phyloP scores from a whole-genome alignment of 2,797 vertebrate species.

The Catostomus latipinnis region DNA sequence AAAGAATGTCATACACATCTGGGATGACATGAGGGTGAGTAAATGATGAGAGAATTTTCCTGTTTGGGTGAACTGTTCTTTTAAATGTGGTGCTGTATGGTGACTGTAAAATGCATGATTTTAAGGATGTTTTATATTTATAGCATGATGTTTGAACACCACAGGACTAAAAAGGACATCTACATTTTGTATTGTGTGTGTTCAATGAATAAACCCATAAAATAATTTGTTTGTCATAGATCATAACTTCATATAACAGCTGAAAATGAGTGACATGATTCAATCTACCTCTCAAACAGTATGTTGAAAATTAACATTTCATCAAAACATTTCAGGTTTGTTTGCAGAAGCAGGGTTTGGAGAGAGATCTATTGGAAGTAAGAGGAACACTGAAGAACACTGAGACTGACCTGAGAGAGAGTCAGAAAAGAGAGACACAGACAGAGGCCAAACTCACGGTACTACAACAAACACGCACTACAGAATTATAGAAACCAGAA shows the following conservation, averaged over 20 bases:
- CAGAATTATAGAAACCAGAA: too few species aligned
- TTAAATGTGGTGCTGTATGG: too few species aligned
- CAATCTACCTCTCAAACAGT: neutral
- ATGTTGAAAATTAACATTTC: neutral
- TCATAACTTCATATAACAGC: constrained; percentile 3
- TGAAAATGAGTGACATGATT: neutral
- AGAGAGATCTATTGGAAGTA: constrained; percentile 75
- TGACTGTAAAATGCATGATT: too few species aligned
- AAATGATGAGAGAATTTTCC: too few species aligned
- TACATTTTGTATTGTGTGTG: too few species aligned
- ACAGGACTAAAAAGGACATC: constrained; percentile 1
- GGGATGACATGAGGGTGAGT: too few species aligned
- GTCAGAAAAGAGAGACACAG: constrained; percentile 75
- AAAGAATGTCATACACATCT: too few species aligned
- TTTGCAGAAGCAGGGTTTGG: constrained; percentile 77
- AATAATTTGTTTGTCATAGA: constrained; percentile 17
- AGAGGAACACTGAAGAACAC: constrained; percentile 78
- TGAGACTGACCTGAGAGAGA: constrained; percentile 74
- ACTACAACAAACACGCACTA: constrained; percentile 41
- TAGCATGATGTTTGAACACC: neutral
- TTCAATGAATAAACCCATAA: neutral
- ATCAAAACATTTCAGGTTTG: constrained; percentile 67
- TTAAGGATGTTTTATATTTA: too few species aligned
- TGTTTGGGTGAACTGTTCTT: too few species aligned
- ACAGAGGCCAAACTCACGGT: constrained; percentile 78